These are phyloP conservation scores for Cremastinae sp. DNA, from an alignment of 2,888 invertebrate species.

Conservation along the genomic window DNA sequence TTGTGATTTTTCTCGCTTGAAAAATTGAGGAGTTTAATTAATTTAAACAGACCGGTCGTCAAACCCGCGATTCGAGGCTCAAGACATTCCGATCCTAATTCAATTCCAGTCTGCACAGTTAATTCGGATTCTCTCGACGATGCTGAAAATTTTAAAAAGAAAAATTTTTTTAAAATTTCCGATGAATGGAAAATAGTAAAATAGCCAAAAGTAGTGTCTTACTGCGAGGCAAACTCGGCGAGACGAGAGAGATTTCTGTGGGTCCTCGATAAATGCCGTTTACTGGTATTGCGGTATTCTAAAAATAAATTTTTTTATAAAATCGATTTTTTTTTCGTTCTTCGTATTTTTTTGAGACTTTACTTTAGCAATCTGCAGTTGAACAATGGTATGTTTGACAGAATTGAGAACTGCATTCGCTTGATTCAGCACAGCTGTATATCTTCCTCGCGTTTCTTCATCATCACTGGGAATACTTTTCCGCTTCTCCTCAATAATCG, in stretches of 20 bases:
- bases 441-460: constrained; percentile 71
- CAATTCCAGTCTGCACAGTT: constrained; percentile 83
- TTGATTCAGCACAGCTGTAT: constrained; percentile 73
- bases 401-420: constrained; percentile 95
- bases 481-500: constrained; percentile 82
- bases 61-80: constrained; percentile 79
- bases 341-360: constrained; percentile 55
- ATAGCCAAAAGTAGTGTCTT: constrained; percentile 36
- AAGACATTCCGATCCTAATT: constrained; percentile 85
- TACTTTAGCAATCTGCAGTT: constrained; percentile 98
- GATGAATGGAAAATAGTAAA: background rate
- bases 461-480: constrained; percentile 65
- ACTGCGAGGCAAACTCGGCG: constrained; percentile 76
- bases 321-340: background rate
- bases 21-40: background rate
- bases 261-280: constrained; percentile 93
- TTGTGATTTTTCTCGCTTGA: background rate
- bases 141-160: constrained; percentile 63
- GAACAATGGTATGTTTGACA: constrained; percentile 98
- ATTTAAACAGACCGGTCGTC: constrained; percentile 70
- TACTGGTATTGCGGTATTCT: constrained; percentile 95
- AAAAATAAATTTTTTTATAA: constrained; percentile 71
- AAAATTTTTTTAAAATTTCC: no score
- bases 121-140: constrained; percentile 74
- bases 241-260: constrained; percentile 72